A percentile compares a stretch with the other conserved stretches of the same genome.
Conservation (phyloP, 1,140 invertebrate genomes). For the Nixonia krombeini region DNA sequence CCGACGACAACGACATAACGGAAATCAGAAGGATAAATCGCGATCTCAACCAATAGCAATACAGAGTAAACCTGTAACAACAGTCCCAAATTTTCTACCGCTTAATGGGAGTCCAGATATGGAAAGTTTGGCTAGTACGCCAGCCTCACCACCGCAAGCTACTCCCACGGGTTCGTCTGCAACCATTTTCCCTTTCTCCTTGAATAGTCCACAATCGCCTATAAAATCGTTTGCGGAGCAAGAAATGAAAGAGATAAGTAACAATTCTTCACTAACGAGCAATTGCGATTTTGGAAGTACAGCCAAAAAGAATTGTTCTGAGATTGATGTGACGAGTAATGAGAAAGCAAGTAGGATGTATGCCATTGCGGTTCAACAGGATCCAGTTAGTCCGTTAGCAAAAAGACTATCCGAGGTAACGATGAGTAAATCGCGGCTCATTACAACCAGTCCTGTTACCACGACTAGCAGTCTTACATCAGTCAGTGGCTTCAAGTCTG, state of each 20-base stretch:
- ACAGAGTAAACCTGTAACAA: conserved; percentile 66
- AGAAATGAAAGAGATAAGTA: conserved; percentile 28
- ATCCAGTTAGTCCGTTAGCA: conserved; percentile 41
- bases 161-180: conserved; percentile 73
- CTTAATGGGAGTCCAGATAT: conserved; percentile 62
- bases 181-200: conserved; percentile 75
- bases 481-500: conserved; percentile 57
- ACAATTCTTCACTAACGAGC: conserved; percentile 19
- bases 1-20: conserved; percentile 39
- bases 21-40: conserved; percentile 66
- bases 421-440: conserved; percentile 54
- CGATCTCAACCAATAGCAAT: conserved; percentile 76
- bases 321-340: background rate
- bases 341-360: conserved; percentile 17
- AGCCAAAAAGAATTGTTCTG: background rate
- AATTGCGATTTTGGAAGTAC: background rate
- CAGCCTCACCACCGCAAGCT: conserved; percentile 68
- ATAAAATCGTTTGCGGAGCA: conserved; percentile 64
- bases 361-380: conserved; percentile 10
- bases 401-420: conserved; percentile 54
- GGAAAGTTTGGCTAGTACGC: conserved; percentile 67
- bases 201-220: conserved; percentile 75
- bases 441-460: conserved; percentile 55
- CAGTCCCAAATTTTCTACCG: conserved; percentile 62
- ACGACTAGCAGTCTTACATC: conserved; percentile 51